Conservation (phyloP, 2,797 vertebrate species). For the Bradypus variegatus region DNA sequence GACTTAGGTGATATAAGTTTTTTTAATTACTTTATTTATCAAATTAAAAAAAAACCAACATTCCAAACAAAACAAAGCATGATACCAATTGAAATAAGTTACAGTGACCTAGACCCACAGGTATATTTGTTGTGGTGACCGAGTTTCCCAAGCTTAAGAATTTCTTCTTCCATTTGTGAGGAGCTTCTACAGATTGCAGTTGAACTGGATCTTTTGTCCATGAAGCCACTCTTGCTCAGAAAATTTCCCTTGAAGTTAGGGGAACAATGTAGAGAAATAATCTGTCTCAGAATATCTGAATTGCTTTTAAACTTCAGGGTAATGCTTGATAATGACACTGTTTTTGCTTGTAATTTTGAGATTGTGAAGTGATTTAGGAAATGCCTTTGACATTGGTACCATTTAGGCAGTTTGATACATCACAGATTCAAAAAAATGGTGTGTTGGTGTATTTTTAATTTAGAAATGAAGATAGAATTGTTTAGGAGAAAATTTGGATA, state of each 20-base stretch:
- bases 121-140: neutral
- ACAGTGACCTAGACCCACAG: neutral
- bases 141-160: neutral
- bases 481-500: slow-evolving; percentile 35
- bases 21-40: too few relatives aligned
- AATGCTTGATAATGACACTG: neutral
- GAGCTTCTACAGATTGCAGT: neutral
- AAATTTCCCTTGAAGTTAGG: neutral
- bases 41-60: too few relatives aligned
- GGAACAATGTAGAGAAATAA: neutral
- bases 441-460: slow-evolving; percentile 25
- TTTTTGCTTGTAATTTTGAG: slow-evolving; percentile 38
- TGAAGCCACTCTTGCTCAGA: neutral
- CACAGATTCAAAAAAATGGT: neutral
- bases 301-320: slow-evolving; percentile 3
- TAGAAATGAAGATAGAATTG: slow-evolving; percentile 28
- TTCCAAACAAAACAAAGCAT: too few relatives aligned
- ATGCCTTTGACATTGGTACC: slow-evolving; percentile 1
- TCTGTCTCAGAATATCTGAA: neutral
- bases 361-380: neutral
- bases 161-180: neutral
- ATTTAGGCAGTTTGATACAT: slow-evolving; percentile 19
- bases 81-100: neutral
- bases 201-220: neutral
- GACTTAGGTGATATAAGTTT: neutral